Evolutionary conservation across 2,797 vertebrate species (phyloP), one percentile per base, ranked within the genome.

Genomic region (Yasuhikotakia modesta): DNA sequence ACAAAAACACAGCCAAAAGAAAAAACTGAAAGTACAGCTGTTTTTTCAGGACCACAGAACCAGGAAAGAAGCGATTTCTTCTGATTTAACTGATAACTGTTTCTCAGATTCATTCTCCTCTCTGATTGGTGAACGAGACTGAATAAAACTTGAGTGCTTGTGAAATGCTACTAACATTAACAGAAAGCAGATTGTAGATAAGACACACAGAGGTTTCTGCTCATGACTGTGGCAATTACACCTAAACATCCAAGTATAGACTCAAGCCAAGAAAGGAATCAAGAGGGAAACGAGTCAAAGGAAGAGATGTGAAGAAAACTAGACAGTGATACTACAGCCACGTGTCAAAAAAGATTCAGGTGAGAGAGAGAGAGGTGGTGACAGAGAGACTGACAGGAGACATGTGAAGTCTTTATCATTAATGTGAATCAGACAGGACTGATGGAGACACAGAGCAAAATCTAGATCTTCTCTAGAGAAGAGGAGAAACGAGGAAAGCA

Each of bases 1-100:
- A 89, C 79, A 71, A 88, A 84, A 87, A 88, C 82, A 74, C 86
- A 87, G 87, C 78, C 85, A 87, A 82, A 83, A 80, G 61, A 64
- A 69, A 79, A 79, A 69, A 72, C 69, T 52, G 68, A 78, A 83
- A 81, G 67, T 73, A 60, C 79, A 82, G 32, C 77, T 79, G n/a
- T n/a, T n/a, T n/a, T n/a, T n/a, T n/a, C n/a, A n/a, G n/a, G n/a
- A n/a, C n/a, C n/a, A n/a, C n/a, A n/a, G n/a, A n/a, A n/a, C n/a
- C n/a, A n/a, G n/a, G 57, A 50, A n/a, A 19, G 43, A 66, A 73
- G 48, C 19, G 46, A 55, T 73, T 78, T 43, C 73, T 82, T 69
- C 13, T n/a, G 60, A 74, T 80, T 82, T 80, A 74, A 72, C 70
- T 17, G 70, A 73, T 80, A 79, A 73, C 55, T 58, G 24, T 61